These are phyloP conservation scores for Mesaphorura yosii DNA, from an alignment of 1,140 invertebrate genomes.

Conservation along the genomic window DNA sequence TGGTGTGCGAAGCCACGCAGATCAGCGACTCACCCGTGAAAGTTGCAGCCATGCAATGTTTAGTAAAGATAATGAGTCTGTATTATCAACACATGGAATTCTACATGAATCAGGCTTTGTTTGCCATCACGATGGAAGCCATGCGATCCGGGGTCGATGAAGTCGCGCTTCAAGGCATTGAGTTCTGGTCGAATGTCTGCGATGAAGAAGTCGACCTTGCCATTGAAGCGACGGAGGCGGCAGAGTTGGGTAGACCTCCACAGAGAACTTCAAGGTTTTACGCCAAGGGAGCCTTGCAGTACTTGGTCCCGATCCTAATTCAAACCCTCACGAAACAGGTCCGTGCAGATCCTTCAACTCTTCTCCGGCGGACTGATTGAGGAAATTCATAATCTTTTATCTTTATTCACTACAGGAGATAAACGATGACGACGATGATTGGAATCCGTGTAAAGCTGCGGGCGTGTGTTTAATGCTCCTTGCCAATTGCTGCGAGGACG, in stretches of 20 bases:
- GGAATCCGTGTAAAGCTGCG: slow-evolving; percentile 98
- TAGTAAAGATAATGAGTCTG: slow-evolving; percentile 97
- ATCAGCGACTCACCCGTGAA: slow-evolving; percentile 73
- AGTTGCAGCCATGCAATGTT: slow-evolving; percentile 92
- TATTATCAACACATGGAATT: slow-evolving; percentile 99
- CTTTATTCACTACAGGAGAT: slow-evolving; percentile 47
- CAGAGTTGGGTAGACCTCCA: slow-evolving; percentile 81
- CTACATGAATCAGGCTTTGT: slow-evolving; percentile 96
- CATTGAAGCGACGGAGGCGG: slow-evolving; percentile 87
- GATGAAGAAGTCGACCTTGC: slow-evolving; percentile 97
- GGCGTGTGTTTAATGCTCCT: slow-evolving; percentile 98
- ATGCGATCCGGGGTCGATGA: slow-evolving; percentile 96
- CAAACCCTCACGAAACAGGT: slow-evolving; percentile 88
- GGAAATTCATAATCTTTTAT: slow-evolving; percentile 1
- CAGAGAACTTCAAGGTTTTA: slow-evolving; percentile 79
- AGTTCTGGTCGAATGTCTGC: slow-evolving; percentile 99
- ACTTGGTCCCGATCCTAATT: slow-evolving; percentile 85
- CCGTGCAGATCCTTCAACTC: slow-evolving; percentile 7
- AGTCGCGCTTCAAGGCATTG: slow-evolving; percentile 94
- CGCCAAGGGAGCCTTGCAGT: slow-evolving; percentile 90
- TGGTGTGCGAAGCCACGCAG: slow-evolving; percentile 86
- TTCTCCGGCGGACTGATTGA: neutral
- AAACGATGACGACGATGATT: slow-evolving; percentile 94
- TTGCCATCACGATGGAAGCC: slow-evolving; percentile 95
- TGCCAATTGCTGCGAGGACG: slow-evolving; percentile 92